Base-by-base conservation (phyloP, 23 tunicate species). In the Botrylloides violaceus region DNA sequence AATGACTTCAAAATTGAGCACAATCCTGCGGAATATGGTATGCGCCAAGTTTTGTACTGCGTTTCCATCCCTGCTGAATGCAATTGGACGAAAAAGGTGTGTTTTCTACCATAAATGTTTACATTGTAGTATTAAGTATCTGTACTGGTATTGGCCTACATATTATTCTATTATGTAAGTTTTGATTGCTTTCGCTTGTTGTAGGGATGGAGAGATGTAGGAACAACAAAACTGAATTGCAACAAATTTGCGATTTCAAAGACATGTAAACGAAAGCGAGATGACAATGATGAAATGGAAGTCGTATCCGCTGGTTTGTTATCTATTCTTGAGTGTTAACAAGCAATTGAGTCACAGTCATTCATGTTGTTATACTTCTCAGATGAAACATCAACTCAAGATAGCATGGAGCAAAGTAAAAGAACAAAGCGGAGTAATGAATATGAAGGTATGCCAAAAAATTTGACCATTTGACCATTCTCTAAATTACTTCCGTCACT, bases 41-140 rank as follows among this genome's bases (percentile, higher is more conserved):
- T 77, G 49, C 78, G 92, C 25, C 92, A 84, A 78, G 70, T 84
- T 36, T 58, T 84, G 50, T 84, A 78, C 56, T 78, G 92, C 58
- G 92, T 84, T 20, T 39, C 80, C 20, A 59, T 84, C n/a, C 92
- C 92, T 57, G 92, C 62, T 22, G 92, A 84, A 64, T 77, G 79
- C 2, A 55, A 64, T 36, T 84, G 92, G 92, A 82, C 78, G 25
- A 78, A 77, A 78, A 66, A 63, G 36, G 70, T 63, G 35, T 25
- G 53, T n/a, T n/a, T n/a, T n/a, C n/a, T n/a, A n/a, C n/a, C n/a
- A n/a, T n/a, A n/a, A n/a, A n/a, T n/a, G n/a, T n/a, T n/a, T n/a
- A n/a, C n/a, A n/a, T n/a, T n/a, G n/a, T n/a, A n/a, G n/a, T n/a
- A n/a, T n/a, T n/a, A n/a, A n/a, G n/a, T n/a, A n/a, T n/a, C n/a